Base-by-base conservation (phyloP, 2,113 vertebrate species). In the Trematocara unimaculatum region DNA sequence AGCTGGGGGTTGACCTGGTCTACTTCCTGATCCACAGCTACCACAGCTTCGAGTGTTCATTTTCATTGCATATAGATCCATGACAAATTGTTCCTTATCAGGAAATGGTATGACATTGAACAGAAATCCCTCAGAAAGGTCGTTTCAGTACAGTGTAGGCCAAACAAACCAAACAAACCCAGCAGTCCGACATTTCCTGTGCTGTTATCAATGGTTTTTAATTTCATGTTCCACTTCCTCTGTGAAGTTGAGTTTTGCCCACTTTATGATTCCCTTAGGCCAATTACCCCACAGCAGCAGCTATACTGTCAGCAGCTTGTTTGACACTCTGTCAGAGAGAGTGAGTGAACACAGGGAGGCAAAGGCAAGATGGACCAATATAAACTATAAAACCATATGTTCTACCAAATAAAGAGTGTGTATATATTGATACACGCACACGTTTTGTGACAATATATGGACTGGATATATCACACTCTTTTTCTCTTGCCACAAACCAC, bases 281-380 rank as follows among this genome's bases (percentile, higher is more conserved):
- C 64, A 70, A 15, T 70, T 42, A 70, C 64, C 64, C 64, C 64
- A 42, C 64, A 70, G 35, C 64, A 70, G 64, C n/a, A 58, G 26
- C 26, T 1, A 7, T 23, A 56, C 6, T 58, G 55, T 58, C 55
- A 58, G 55, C 55, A 42, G 64, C 64, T 15, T 42, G 64, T 70
- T 42, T 42, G 62, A 42, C 62, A 0, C 62, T 38, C 11, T 38
- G 33, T 64, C 60, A 64, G 60, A 42, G 35, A 40, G 12, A 20
- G 18, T 4, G 60, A 64, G 31, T 3, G 62, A 70, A 70, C 64
- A 23, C 35, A 70, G 35, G 64, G 35, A 70, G 64, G 64, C 51
- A 20, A 53, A 53, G 51, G 18, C 62, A 70, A 42, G n/a, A 42
- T 0, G n/a, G 35, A 70, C 35, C 18, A 42, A 42, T 70, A 42